phyloP scores from a whole-genome alignment of 2,888 invertebrate species.

The Nyleta sp. region DNA sequence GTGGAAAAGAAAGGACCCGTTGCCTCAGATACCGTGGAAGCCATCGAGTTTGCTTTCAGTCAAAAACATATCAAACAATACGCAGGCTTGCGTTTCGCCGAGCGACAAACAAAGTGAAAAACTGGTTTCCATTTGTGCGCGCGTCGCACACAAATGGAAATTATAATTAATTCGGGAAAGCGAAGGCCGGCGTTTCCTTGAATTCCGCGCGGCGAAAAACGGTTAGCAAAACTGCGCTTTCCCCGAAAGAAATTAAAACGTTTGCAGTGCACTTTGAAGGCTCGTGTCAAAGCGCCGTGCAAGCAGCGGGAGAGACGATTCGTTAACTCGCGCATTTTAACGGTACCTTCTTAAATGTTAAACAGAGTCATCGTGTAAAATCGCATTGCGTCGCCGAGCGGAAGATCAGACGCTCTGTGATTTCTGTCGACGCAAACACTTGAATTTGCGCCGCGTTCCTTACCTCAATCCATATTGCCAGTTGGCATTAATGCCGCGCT shows the following conservation, averaged over 20 bases:
- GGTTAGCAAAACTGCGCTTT: conserved; percentile 39
- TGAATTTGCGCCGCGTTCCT: conserved; percentile 24
- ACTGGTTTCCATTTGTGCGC: background rate
- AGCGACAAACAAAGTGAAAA: conserved; percentile 18
- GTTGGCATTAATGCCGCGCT: conserved; percentile 25
- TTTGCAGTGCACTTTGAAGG: conserved; percentile 46
- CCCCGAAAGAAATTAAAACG: conserved; percentile 56
- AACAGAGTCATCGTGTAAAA: conserved; percentile 52
- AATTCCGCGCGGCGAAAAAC: conserved; percentile 39
- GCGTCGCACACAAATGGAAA: conserved; percentile 18
- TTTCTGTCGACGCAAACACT: conserved; percentile 29
- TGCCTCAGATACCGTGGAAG: too few species aligned
- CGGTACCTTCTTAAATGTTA: conserved; percentile 46
- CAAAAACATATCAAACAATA: conserved; percentile 21
- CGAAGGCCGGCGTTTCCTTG: conserved; percentile 31
- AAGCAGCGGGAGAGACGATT: conserved; percentile 42
- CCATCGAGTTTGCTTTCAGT: background rate
- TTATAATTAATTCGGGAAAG: conserved; percentile 43
- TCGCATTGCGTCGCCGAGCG: conserved; percentile 31
- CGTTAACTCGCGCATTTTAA: conserved; percentile 54
- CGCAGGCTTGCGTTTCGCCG: background rate
- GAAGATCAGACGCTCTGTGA: conserved; percentile 46
- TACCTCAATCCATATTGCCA: conserved; percentile 28
- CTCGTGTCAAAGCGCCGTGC: conserved; percentile 45
- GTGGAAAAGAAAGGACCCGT: too few species aligned